phyloP scores from a whole-genome alignment of 2,888 invertebrate species.

The Palloptera scutellata region DNA sequence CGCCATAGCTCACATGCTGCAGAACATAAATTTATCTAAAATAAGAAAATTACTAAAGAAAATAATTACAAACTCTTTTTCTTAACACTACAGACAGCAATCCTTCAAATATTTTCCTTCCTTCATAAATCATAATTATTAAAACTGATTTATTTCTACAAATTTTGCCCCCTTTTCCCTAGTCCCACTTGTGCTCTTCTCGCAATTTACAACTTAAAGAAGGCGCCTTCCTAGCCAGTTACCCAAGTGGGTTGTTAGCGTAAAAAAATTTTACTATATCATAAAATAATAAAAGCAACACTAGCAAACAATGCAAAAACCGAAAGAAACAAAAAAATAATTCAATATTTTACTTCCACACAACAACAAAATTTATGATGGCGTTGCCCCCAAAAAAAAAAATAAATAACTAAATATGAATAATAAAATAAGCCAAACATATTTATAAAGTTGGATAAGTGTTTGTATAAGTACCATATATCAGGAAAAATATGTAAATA shows the following conservation, averaged over 20 bases:
- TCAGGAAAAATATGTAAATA: not conserved
- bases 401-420: not conserved
- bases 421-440: not conserved
- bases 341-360: conserved; percentile 6
- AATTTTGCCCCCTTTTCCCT: too few relatives aligned
- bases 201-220: too few relatives aligned
- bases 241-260: conserved; percentile 1
- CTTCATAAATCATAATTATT: too few relatives aligned
- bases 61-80: too few relatives aligned
- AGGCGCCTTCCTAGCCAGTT: conserved; percentile 3
- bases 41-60: too few relatives aligned
- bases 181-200: too few relatives aligned
- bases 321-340: conserved; percentile 1
- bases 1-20: too few relatives aligned
- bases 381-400: conserved; percentile 5
- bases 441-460: not conserved
- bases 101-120: too few relatives aligned
- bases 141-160: too few relatives aligned
- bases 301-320: conserved; percentile 4
- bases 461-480: not conserved
- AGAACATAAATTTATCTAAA: too few relatives aligned
- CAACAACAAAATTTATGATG: conserved; percentile 19
- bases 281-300: conserved; percentile 3
- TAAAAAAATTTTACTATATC: not conserved
- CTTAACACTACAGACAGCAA: too few relatives aligned